A percentile compares a stretch with the other conserved stretches of the same genome.
These are phyloP conservation scores for Scolopax mira DNA, from an alignment of 2,113 vertebrate species.

Conservation along the genomic window DNA sequence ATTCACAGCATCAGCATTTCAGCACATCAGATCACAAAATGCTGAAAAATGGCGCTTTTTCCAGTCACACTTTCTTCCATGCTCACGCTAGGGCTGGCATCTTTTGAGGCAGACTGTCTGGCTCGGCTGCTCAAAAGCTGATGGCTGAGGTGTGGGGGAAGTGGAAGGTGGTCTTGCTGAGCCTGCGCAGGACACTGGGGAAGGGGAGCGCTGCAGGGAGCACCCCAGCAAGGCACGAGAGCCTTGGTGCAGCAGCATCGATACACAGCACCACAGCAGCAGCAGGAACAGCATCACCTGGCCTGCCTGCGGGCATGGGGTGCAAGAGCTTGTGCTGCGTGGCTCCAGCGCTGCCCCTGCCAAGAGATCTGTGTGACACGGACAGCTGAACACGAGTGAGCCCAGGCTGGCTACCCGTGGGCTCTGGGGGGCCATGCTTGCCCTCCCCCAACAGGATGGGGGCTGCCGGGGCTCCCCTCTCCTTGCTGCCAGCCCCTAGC, in stretches of 20 bases:
- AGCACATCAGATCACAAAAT: neutral
- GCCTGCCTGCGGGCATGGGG: neutral
- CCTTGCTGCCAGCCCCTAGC: neutral
- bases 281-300: neutral
- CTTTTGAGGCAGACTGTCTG: neutral
- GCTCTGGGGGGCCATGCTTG: fast-evolving
- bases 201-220: neutral
- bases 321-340: fast-evolving
- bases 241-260: neutral
- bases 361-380: neutral
- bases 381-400: fast-evolving
- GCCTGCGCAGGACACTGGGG: fast-evolving
- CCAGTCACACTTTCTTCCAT: neutral
- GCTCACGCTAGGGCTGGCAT: neutral
- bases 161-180: neutral
- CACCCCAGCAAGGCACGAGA: neutral
- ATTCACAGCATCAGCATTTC: neutral
- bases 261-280: neutral
- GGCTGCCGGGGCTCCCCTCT: fast-evolving
- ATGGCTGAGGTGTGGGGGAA: fast-evolving
- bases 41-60: too few relatives aligned
- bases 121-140: neutral
- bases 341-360: neutral
- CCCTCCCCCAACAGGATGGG: fast-evolving
- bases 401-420: neutral